Percentiles rank a stretch among this genome's conserved stretches.
phyloP scores from a whole-genome alignment of 2,888 invertebrate genomes.

The Pogonocherus hispidulus region DNA sequence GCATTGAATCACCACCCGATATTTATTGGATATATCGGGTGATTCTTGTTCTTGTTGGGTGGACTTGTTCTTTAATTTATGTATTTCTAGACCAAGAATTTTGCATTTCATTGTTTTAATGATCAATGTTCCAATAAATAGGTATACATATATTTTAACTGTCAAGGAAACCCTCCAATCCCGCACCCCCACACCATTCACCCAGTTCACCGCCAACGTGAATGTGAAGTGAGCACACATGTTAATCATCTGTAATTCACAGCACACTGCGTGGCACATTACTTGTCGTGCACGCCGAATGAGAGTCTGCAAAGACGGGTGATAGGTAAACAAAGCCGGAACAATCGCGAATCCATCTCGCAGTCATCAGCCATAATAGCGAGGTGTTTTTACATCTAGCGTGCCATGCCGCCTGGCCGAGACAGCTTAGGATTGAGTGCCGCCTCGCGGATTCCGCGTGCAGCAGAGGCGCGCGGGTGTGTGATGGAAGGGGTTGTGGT shows the following conservation, averaged over 20 bases:
- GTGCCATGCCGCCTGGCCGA: slow-evolving; percentile 58
- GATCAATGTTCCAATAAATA: too few species aligned
- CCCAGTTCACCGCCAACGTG: not conserved
- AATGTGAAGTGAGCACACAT: slow-evolving; percentile 31
- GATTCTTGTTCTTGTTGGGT: too few species aligned
- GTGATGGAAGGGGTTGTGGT: too few species aligned
- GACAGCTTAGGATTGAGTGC: slow-evolving; percentile 67
- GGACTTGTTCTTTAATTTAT: too few species aligned
- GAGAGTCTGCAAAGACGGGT: slow-evolving; percentile 44
- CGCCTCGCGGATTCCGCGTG: too few species aligned
- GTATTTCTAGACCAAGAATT: too few species aligned
- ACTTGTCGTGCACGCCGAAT: not conserved
- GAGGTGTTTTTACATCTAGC: slow-evolving; percentile 63
- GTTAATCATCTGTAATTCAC: slow-evolving; percentile 25
- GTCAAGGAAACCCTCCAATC: too few species aligned
- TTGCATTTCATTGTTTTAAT: too few species aligned
- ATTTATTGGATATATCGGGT: too few species aligned
- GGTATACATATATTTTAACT: too few species aligned
- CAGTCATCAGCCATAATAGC: slow-evolving; percentile 65
- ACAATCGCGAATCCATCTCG: slow-evolving; percentile 66
- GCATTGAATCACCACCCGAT: too few species aligned
- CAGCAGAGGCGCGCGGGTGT: too few species aligned
- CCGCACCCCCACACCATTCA: not conserved
- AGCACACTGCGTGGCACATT: not conserved
- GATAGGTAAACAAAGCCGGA: slow-evolving; percentile 66